phyloP scores from a whole-genome alignment of 2,113 vertebrate species.

The Xiphorhynchus elegans region DNA sequence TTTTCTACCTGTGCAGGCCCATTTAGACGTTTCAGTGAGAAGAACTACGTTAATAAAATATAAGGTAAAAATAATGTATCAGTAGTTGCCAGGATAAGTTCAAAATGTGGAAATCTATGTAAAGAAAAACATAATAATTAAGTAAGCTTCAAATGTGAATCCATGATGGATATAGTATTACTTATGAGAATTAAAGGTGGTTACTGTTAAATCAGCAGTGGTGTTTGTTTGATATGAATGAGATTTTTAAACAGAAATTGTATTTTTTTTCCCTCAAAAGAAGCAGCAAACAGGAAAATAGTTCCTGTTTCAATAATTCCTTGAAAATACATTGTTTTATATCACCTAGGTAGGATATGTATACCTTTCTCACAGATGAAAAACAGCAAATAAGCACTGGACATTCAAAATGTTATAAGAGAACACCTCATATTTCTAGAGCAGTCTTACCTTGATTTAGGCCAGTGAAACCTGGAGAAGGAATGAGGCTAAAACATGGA shows the following conservation, averaged over 20 bases:
- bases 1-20: background rate
- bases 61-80: background rate
- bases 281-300: background rate
- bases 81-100: background rate
- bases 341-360: background rate
- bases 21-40: background rate
- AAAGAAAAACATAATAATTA: background rate
- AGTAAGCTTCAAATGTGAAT: background rate
- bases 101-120: background rate
- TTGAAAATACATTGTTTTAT: background rate
- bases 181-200: constrained; percentile 18
- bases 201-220: background rate
- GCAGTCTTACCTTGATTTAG: background rate
- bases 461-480: background rate
- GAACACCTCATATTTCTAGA: background rate
- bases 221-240: background rate
- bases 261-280: background rate
- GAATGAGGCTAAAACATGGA: background rate
- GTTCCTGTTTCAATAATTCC: background rate
- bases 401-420: background rate
- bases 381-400: background rate
- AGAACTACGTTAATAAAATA: background rate
- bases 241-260: background rate
- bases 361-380: background rate
- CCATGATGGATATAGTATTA: background rate